Percentiles rank a stretch among this genome's conserved stretches.
Evolutionary conservation across 64 coral and sea anemone genomes (phyloP).

Genomic region (Montipora cactus): DNA sequence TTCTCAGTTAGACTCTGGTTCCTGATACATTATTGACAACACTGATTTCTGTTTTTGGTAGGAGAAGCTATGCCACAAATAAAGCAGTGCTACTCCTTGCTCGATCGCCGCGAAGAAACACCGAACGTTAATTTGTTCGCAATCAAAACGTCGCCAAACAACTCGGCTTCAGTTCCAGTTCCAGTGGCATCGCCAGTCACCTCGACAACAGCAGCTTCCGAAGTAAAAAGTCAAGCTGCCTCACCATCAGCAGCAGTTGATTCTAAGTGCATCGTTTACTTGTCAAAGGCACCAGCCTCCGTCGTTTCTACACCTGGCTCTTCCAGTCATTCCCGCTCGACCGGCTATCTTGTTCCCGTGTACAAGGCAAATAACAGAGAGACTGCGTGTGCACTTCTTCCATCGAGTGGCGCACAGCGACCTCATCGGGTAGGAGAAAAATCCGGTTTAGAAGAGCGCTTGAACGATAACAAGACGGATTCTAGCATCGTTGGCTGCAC

Average conservation of each 20-base stretch:
- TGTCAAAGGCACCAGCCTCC: background rate
- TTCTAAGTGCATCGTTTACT: conserved; percentile 28
- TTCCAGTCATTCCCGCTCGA: background rate
- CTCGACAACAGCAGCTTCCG: background rate
- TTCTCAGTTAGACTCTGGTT: no score
- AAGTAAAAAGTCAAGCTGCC: background rate
- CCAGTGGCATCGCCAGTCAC: conserved; percentile 17
- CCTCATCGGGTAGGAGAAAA: conserved; percentile 2
- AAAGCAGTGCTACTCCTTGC: conserved; percentile 76
- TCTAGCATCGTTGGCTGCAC: background rate
- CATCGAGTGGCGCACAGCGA: background rate
- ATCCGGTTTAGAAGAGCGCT: background rate
- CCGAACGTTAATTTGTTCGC: background rate
- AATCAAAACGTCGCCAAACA: conserved; percentile 13
- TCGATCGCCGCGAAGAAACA: conserved; percentile 6
- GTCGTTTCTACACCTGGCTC: background rate
- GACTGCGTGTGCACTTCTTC: conserved; percentile 59
- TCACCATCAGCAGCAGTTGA: background rate
- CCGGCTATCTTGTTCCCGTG: conserved; percentile 63
- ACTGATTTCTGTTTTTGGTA: conserved; percentile 8
- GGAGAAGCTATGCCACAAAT: conserved; percentile 70
- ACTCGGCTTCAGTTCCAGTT: background rate
- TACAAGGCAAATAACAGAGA: conserved; percentile 55
- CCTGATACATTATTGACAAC: background rate
- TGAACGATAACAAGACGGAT: background rate